Base-by-base conservation (phyloP, 2,888 invertebrate genomes). In the Epinotia nisella region DNA sequence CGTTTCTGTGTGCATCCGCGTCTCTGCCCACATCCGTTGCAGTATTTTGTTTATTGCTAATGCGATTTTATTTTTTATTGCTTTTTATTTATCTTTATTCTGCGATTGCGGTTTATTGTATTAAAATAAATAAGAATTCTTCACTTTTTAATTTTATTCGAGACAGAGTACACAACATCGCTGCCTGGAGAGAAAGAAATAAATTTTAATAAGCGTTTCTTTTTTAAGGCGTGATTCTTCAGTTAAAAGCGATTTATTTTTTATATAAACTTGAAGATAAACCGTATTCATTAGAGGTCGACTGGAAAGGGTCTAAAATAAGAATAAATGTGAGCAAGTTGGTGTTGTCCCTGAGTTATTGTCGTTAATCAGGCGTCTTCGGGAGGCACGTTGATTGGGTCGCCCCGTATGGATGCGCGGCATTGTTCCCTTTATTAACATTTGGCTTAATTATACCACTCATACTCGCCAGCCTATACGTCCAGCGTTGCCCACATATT, bases 1-100 rank as follows among this genome's bases (percentile, higher is more conserved):
- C 79, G 82, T 83, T 83, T 80, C 88, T 74, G 77, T 85, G 88
- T 90, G 87, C 91, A 81, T 82, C 85, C 83, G 83, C 86, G 83
- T 89, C 87, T 88, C 93, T 91, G 90, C 90, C 92, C 92, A 93
- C 93, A 93, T 93, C 92, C 93, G 92, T 90, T 93, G 92, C 92
- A 93, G 93, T 93, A 93, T 93, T 93, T 93, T 93, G 93, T 93
- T 93, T 93, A 93, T 93, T 92, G 93, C 93, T 93, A 93, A 93
- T 93, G 93, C 92, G 90, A 92, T 90, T 93, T 93, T 92, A 93
- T 93, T 93, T 93, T 93, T 93, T 93, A 93, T 93, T 92, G 88
- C 91, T 87, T 93, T 93, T 93, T 93, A 93, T 93, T 93, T 93
- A 93, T 93, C 93, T 93, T 93, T 93, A 93, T 93, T 93, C 93